Percentiles rank a stretch among this genome's conserved stretches.
phyloP scores from a whole-genome alignment of 2,888 invertebrate genomes.

The Melanostoma scalare region DNA sequence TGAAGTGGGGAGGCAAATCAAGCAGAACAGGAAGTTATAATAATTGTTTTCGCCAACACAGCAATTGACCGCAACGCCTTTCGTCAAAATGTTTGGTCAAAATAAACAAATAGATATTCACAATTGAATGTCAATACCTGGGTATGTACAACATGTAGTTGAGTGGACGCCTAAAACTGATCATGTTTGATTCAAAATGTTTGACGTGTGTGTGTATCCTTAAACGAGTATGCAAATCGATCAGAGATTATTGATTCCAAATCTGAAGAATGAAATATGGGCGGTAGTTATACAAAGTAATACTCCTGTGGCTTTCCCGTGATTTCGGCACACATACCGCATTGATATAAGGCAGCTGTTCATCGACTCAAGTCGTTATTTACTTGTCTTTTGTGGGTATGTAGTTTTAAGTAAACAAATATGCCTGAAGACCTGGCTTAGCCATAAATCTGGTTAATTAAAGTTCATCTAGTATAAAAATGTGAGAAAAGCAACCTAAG shows the following conservation, averaged over 20 bases:
- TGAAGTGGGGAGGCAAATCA: not conserved
- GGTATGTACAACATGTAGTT: too few relatives aligned
- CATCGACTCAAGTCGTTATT: too few relatives aligned
- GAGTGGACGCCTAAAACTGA: not conserved
- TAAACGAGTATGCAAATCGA: not conserved
- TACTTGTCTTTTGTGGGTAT: too few relatives aligned
- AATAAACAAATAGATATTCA: constrained; percentile 33
- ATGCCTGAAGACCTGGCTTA: not conserved
- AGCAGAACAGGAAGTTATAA: constrained; percentile 44
- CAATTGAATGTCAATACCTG: constrained; percentile 14
- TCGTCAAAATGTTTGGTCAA: constrained; percentile 22
- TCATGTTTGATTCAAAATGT: constrained; percentile 5
- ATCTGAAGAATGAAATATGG: too few relatives aligned
- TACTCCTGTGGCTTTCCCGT: constrained; percentile 44
- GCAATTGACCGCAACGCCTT: constrained; percentile 38
- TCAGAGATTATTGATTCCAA: too few relatives aligned
- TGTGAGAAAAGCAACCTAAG: not conserved
- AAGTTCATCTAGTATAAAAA: constrained; percentile 16
- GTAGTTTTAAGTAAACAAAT: too few relatives aligned
- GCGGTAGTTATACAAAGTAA: too few relatives aligned
- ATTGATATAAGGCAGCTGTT: too few relatives aligned
- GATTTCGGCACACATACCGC: constrained; percentile 23
- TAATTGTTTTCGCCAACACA: constrained; percentile 60
- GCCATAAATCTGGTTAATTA: constrained; percentile 26
- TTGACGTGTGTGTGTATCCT: constrained; percentile 7